Evolutionary conservation across 2,113 vertebrate species (phyloP), one percentile per base, ranked within the genome.

Genomic region (Scomber scombrus): DNA sequence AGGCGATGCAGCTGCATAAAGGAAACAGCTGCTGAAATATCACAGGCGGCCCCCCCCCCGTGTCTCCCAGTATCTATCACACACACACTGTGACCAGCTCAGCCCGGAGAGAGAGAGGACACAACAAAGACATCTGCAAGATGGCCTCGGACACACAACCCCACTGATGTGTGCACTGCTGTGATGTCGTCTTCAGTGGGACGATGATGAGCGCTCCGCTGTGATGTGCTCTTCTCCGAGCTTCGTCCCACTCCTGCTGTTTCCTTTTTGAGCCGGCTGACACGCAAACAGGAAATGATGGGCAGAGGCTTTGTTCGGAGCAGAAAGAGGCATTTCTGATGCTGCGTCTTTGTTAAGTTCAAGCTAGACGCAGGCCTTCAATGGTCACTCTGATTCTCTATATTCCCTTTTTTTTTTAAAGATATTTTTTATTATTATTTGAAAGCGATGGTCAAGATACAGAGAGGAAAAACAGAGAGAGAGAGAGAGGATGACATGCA

Each of bases 1-100:
- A 50, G 43, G 75, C 71, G 78, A 85, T 88, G 87, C 88, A 92
- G 90, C 92, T 89, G 84, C 85, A 93, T 91, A 87, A 91, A 91
- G 90, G 81, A 93, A 95, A 92, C 94, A 94, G 90, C 91, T 94
- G 94, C 92, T 94, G 89, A 89, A 85, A 83, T 87, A 78, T 92
- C 82, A 85, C 85, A 80, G 73, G 23, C 85, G 31, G 14, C 56
- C 77, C 85, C 85, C 85, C 85, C 71, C 79, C 43, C 55, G 26
- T 78, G 87, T 91, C 87, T 88, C 85, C 87, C 77, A 0, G 70
- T 76, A 91, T 92, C 91, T 61, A 81, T 91, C 89, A 78, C 71
- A 60, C 63, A 63, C 76, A 79, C 82, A 87, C 86, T 86, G 77
- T 45, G 82, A 66, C 61, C 77, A 49, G 61, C 78, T 85, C 73